Conservation (phyloP, 2,113 vertebrate species). For the Phyllostomus hastatus region DNA sequence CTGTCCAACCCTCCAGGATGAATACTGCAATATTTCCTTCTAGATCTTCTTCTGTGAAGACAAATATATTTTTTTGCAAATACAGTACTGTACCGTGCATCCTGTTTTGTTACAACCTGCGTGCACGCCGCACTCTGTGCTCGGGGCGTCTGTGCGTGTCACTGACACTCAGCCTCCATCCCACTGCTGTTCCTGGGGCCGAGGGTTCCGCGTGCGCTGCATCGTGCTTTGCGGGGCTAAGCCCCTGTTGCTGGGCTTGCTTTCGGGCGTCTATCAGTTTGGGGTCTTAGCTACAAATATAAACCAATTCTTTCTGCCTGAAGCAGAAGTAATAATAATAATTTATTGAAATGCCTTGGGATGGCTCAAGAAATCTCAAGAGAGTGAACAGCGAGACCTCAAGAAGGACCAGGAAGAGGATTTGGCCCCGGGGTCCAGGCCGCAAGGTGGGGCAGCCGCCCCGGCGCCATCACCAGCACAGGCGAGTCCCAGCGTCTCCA, state of each 20-base stretch:
- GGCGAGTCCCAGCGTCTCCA: background rate
- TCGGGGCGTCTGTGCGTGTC: background rate
- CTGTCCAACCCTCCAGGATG: background rate
- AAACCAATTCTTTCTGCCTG: background rate
- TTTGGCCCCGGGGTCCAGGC: background rate
- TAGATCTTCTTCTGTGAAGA: constrained; percentile 32
- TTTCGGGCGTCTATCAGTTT: background rate
- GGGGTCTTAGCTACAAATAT: background rate
- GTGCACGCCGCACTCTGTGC: background rate
- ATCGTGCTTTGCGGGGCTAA: background rate
- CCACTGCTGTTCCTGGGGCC: background rate
- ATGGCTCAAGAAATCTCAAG: background rate
- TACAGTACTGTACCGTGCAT: background rate
- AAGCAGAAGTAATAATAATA: background rate
- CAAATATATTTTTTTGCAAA: constrained; percentile 44
- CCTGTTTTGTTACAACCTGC: constrained; percentile 34
- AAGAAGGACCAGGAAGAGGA: background rate
- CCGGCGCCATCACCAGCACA: background rate
- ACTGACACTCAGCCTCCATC: background rate
- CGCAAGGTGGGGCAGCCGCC: background rate
- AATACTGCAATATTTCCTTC: constrained; percentile 41
- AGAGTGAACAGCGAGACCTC: background rate
- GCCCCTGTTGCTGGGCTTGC: background rate
- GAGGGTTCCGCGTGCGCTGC: background rate
- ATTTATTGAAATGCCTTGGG: background rate